These are phyloP conservation scores for Serripes groenlandicus DNA, from an alignment of 2,888 invertebrate genomes.

Conservation along the genomic window DNA sequence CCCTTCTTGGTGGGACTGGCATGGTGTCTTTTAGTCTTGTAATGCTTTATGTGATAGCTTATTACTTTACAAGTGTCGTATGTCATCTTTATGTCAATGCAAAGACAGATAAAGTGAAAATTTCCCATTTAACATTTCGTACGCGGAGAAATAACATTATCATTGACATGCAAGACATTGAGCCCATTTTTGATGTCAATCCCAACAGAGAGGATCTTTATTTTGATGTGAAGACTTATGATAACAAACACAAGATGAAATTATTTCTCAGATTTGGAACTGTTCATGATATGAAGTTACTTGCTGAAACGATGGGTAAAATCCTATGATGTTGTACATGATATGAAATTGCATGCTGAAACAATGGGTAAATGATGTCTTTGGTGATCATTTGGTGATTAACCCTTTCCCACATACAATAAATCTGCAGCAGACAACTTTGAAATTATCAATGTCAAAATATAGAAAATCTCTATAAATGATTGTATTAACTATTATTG, in stretches of 20 bases:
- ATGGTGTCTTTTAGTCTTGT: background rate
- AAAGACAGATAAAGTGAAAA: slow-evolving; percentile 25
- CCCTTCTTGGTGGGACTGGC: background rate
- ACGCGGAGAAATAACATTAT: slow-evolving; percentile 32
- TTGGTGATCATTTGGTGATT: too few species aligned
- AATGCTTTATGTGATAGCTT: slow-evolving; percentile 35
- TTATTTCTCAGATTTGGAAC: slow-evolving; percentile 21
- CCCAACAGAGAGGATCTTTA: slow-evolving; percentile 15
- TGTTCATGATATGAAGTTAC: slow-evolving; percentile 19
- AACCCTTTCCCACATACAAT: too few species aligned
- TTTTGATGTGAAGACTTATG: slow-evolving; percentile 38
- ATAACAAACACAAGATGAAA: slow-evolving; percentile 33
- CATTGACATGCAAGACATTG: slow-evolving; percentile 34
- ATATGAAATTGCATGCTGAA: too few species aligned
- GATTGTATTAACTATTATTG: too few species aligned
- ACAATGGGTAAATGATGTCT: too few species aligned
- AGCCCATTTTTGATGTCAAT: slow-evolving; percentile 36
- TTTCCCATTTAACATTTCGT: slow-evolving; percentile 57
- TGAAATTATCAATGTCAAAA: too few species aligned
- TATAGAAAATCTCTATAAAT: too few species aligned
- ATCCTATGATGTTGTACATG: background rate
- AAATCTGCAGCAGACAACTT: too few species aligned
- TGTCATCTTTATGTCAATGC: slow-evolving; percentile 41
- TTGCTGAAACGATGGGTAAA: slow-evolving; percentile 22
- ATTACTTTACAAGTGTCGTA: slow-evolving; percentile 12